Evolutionary conservation across 2,888 invertebrate species (phyloP), one percentile per base, ranked within the genome.

Genomic region (Chelonus formosanus): DNA sequence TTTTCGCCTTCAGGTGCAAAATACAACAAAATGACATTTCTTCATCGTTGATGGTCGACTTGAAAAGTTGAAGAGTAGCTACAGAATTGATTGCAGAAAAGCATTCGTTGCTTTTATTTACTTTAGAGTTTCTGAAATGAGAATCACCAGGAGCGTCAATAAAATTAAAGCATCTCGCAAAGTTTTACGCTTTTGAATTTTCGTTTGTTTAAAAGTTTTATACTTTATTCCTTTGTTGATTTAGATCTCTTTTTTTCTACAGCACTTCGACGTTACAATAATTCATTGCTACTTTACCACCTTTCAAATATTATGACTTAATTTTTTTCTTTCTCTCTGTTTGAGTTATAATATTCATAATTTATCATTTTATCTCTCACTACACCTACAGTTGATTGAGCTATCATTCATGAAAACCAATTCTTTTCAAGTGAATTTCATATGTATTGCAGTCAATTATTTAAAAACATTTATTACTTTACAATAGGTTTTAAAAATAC

Each of bases 61-160:
- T 52, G 50, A 48, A 52, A 36, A 50, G 36, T 52, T 43, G 60
- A 60, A 60, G 40, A 40, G 31, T 60, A 43, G 10, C 32, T 8
- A n/a, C 40, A 52, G n/a, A 50, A 60, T 60, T 60, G 60, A 52
- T 52, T 60, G 40, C 50, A 8, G 57, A 44, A 40, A 57, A 32
- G 32, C 44, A 44, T 40, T 43, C 50, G 60, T 60, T 60, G 44
- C 50, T 60, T 60, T 60, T 60, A 60, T 60, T 60, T 50, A 60
- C 60, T 60, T 8, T 32, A 4, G 40, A 60, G 50, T 60, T 60
- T 60, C 31, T 35, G 20, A 20, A 20, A 40, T 31, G 43, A n/a
- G 60, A 36, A 48, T 36, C 34, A 52, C 40, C 52, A 6, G 60
- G 36, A 48, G 60, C 50, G 60, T 60, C 60, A 60, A 60, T 60